phyloP scores from a whole-genome alignment of 2,797 vertebrate genomes.

The Limosa lapponica region DNA sequence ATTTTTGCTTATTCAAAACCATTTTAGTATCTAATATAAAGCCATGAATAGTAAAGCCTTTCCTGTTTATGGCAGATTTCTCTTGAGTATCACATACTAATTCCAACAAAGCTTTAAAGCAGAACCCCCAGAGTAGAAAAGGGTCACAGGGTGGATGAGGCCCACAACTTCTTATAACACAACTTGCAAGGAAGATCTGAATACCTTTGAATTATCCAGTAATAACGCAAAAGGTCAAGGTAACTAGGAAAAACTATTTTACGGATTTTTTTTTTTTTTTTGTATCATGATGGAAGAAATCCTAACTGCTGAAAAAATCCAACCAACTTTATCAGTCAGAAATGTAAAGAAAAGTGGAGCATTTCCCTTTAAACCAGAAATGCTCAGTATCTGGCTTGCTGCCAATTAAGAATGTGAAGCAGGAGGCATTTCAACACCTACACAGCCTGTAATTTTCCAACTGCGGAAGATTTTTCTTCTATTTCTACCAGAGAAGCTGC shows the following conservation, averaged over 20 bases:
- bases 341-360: neutral
- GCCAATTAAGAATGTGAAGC: slow-evolving; percentile 60
- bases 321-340: neutral
- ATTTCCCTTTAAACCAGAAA: slow-evolving; percentile 47
- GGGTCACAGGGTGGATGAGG: neutral
- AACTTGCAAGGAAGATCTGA: neutral
- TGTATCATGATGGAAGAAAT: neutral
- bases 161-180: neutral
- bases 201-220: neutral
- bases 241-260: neutral
- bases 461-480: slow-evolving; percentile 40
- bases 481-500: slow-evolving; percentile 23
- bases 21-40: neutral
- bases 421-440: slow-evolving; percentile 70
- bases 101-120: neutral
- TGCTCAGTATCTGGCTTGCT: slow-evolving; percentile 37
- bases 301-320: neutral
- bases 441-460: slow-evolving; percentile 73
- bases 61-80: neutral
- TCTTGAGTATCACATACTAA: neutral
- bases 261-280: too few relatives aligned
- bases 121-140: neutral
- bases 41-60: neutral
- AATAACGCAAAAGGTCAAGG: neutral
- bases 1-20: neutral